A percentile compares a stretch with the other conserved stretches of the same genome.
Evolutionary conservation across 1,140 invertebrate species (phyloP).

Genomic region (Neodiprion virginianus): DNA sequence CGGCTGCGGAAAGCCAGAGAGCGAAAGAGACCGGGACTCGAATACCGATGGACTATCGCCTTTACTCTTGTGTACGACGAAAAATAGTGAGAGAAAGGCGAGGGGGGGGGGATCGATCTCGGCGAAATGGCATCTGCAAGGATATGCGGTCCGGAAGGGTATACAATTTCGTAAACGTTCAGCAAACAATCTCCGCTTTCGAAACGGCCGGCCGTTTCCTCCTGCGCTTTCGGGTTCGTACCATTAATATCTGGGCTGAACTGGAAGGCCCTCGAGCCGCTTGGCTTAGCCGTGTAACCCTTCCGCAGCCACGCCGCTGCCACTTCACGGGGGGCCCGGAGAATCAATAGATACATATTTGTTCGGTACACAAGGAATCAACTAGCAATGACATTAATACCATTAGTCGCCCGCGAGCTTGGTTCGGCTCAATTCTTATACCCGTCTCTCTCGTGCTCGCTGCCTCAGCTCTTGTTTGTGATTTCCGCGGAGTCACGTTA

Average conservation of each 20-base stretch:
- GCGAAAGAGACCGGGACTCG: background rate
- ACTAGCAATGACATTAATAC: constrained; percentile 51
- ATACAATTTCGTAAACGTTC: constrained; percentile 12
- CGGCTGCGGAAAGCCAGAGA: background rate
- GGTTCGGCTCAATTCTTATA: background rate
- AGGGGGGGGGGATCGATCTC: background rate
- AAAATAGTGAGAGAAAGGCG: background rate
- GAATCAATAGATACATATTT: constrained; percentile 54
- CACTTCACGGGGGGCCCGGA: constrained; percentile 3
- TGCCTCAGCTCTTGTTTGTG: constrained; percentile 38
- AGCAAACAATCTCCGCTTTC: constrained; percentile 42
- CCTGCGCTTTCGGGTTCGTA: background rate
- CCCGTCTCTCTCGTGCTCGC: constrained; percentile 21
- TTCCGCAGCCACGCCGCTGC: background rate
- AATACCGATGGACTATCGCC: background rate
- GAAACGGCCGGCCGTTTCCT: background rate
- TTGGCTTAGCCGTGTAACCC: constrained; percentile 8
- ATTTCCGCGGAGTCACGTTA: constrained; percentile 57
- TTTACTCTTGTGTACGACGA: background rate
- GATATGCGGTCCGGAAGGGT: background rate
- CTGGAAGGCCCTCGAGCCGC: constrained; percentile 37
- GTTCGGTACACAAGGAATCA: constrained; percentile 39
- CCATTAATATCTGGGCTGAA: constrained; percentile 7
- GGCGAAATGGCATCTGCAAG: constrained; percentile 1
- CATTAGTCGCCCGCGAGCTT: constrained; percentile 39